Base-by-base conservation (phyloP, 92 coral and sea anemone species). In the Meandrina meandrites region DNA sequence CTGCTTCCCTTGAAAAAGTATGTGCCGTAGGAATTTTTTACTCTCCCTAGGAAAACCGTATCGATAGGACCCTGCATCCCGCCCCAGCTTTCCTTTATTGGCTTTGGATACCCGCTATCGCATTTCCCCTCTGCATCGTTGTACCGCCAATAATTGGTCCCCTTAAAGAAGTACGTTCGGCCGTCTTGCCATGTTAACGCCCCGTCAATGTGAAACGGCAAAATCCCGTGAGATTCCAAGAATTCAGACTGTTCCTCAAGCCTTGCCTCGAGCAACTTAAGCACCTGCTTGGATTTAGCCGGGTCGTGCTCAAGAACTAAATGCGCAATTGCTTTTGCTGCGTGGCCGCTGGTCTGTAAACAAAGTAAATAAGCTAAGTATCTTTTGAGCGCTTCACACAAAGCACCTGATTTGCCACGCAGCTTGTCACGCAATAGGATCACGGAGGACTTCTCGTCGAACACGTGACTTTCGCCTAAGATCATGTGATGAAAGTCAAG, bases 21-120 rank as follows among this genome's bases (percentile, higher is more conserved):
- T 24, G 69, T 62, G 14, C 30, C 69, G 19, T 75, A 28, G 3
- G 28, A 53, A 80, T 86, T 81, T 84, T 83, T 88, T 50, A 84
- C 84, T 16, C 87, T 86, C 94, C 94, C 89, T 13, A 84, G 54
- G 40, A 91, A 83, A 79, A 87, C 79, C 45, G 89, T 90, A 51
- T 91, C 94, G 31, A 91, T 89, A 30, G 76, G 32, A 18, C 37
- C 35, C 22, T 90, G 94, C 24, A 92, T 22, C 10, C 94, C 94
- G 28, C 54, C 53, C 94, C 94, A 92, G 2, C 42, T 13, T n/a
- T n/a, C 69, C 14, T n/a, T 24, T 7, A 76, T 37, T 14, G 70
- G 73, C 12, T 84, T 71, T 0, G 93, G 93, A 72, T 90, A 90
- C n/a, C 75, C 84, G 18, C 82, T 40, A 14, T 51, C 85, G 15